Percentiles rank a stretch among this genome's conserved stretches.
Conservation (phyloP, 2,113 vertebrate species). For the Suricata suricatta region DNA sequence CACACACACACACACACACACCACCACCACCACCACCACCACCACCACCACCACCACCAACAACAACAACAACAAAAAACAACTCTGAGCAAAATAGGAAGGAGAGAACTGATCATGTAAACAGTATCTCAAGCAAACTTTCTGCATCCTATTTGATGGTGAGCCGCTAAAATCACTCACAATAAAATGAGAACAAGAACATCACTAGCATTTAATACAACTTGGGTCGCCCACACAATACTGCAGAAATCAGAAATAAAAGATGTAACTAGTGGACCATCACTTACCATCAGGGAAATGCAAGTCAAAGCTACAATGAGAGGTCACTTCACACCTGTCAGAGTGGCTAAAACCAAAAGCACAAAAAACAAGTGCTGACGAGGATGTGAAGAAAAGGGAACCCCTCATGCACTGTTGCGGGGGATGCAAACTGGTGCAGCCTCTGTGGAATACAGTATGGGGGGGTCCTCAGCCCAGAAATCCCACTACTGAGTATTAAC, state of each 20-base stretch:
- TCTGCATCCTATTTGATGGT: not conserved
- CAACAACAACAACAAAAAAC: no score
- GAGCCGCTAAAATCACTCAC: not conserved
- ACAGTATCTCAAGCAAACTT: not conserved
- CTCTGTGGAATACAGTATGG: not conserved
- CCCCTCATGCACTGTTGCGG: not conserved
- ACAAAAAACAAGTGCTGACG: not conserved
- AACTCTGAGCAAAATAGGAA: not conserved
- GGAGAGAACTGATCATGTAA: not conserved
- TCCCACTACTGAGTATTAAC: not conserved
- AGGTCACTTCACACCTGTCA: not conserved
- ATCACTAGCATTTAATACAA: not conserved
- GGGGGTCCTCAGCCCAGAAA: not conserved
- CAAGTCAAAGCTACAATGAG: not conserved
- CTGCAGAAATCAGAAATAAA: not conserved
- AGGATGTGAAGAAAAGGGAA: not conserved
- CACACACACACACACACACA: no score
- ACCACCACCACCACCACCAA: no score
- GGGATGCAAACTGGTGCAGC: not conserved
- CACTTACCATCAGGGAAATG: not conserved
- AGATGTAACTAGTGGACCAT: not conserved
- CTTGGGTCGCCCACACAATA: not conserved
- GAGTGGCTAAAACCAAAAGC: not conserved
- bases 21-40: no score
- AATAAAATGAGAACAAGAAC: not conserved